Evolutionary conservation across 1,140 invertebrate species (phyloP).

Genomic region (Cardiocondyla obscurior): DNA sequence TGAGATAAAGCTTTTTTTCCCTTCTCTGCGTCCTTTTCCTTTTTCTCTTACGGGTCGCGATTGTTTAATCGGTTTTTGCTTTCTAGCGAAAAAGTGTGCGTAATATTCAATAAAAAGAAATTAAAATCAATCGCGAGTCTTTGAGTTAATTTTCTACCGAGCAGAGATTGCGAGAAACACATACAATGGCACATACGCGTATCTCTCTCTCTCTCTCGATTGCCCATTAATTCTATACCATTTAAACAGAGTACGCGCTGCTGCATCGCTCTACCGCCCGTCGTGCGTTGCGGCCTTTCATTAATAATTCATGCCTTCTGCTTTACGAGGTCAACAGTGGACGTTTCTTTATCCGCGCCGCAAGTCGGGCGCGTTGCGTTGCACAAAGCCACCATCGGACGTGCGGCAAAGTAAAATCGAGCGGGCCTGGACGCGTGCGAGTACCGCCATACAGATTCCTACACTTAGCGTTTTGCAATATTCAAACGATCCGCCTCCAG

Average conservation of each 20-base stretch:
- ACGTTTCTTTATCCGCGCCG: constrained; percentile 33
- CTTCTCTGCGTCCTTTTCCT: neutral
- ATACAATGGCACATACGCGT: neutral
- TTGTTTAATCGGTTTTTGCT: neutral
- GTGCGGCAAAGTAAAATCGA: constrained; percentile 24
- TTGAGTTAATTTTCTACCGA: constrained; percentile 18
- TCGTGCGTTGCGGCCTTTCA: constrained; percentile 51
- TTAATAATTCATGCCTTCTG: constrained; percentile 64
- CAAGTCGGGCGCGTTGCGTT: constrained; percentile 30
- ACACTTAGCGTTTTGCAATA: constrained; percentile 17
- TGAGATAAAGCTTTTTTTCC: neutral
- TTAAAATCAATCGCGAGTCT: constrained; percentile 49
- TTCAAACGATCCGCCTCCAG: neutral
- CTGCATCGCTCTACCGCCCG: constrained; percentile 29
- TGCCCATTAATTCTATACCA: constrained; percentile 58
- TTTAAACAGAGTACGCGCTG: constrained; percentile 54
- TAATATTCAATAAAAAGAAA: constrained; percentile 40
- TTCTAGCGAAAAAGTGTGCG: neutral
- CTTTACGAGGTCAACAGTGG: constrained; percentile 55
- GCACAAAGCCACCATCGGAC: constrained; percentile 41
- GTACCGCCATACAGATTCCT: constrained; percentile 28
- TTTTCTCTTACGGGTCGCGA: neutral
- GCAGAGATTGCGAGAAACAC: neutral
- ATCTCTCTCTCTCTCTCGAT: constrained; percentile 12
- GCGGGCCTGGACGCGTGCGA: neutral